Conservation (phyloP, 1,140 invertebrate genomes). For the Ladona fulva region DNA sequence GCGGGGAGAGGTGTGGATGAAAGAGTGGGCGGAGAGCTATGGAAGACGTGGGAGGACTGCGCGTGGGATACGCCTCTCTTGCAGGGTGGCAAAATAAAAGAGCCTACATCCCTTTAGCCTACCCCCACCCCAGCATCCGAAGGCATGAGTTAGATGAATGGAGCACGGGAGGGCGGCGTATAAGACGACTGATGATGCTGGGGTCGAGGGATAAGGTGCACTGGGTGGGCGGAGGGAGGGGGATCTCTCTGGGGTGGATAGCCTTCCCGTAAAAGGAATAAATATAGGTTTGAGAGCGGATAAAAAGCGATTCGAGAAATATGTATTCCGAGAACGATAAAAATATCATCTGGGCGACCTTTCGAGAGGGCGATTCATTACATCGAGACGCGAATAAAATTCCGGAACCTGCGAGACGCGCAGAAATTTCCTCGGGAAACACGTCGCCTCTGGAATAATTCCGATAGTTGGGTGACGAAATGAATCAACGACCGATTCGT, state of each 20-base stretch:
- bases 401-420: too few relatives aligned
- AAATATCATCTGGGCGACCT: too few relatives aligned
- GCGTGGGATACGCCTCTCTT: neutral
- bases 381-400: too few relatives aligned
- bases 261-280: neutral
- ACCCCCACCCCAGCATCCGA: too few relatives aligned
- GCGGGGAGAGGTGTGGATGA: too few relatives aligned
- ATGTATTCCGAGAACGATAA: neutral
- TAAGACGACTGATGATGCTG: neutral
- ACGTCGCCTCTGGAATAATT: too few relatives aligned
- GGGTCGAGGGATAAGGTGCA: neutral
- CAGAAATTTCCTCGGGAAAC: too few relatives aligned
- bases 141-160: neutral
- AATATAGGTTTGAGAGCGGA: neutral
- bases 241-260: neutral
- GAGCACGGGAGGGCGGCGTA: neutral
- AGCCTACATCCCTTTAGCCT: too few relatives aligned
- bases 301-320: neutral
- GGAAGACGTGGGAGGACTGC: neutral
- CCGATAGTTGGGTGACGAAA: too few relatives aligned
- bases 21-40: neutral
- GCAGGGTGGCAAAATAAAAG: neutral
- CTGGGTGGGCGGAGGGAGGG: neutral
- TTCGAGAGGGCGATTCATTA: too few relatives aligned
- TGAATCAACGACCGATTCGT: too few relatives aligned